phyloP scores from a whole-genome alignment of 2,888 invertebrate species.

The Steinernema carpocapsae region DNA sequence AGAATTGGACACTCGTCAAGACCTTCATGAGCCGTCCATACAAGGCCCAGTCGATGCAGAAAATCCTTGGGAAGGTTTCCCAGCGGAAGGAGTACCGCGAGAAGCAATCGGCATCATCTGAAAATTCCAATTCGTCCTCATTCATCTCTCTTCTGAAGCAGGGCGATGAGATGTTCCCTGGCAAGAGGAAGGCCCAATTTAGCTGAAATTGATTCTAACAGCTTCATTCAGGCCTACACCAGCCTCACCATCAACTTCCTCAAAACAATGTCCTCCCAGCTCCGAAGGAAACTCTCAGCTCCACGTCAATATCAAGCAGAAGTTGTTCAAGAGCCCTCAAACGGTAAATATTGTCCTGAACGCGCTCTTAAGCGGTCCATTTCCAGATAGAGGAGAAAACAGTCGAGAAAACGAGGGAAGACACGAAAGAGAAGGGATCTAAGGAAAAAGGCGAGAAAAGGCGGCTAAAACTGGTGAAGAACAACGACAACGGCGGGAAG shows the following conservation, averaged over 20 bases:
- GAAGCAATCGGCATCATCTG: background rate
- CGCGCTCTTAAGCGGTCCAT: too few species aligned
- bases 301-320: background rate
- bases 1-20: conserved; percentile 37
- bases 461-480: conserved; percentile 9
- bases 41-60: conserved; percentile 37
- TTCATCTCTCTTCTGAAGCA: background rate
- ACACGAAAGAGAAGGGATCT: too few species aligned
- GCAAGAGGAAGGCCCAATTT: too few species aligned
- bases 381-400: background rate
- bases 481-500: conserved; percentile 28
- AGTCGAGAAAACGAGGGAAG: too few species aligned
- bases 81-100: conserved; percentile 14
- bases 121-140: background rate
- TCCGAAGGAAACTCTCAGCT: background rate
- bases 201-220: too few species aligned
- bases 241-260: too few species aligned
- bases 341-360: background rate
- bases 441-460: background rate
- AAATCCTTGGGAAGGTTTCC: conserved; percentile 33
- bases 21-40: conserved; percentile 38
- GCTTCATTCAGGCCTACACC: too few species aligned
- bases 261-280: too few species aligned
- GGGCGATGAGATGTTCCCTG: background rate
- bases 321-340: background rate